Conservation (phyloP, 2,113 vertebrate genomes). For the Pedionomus torquatus region DNA sequence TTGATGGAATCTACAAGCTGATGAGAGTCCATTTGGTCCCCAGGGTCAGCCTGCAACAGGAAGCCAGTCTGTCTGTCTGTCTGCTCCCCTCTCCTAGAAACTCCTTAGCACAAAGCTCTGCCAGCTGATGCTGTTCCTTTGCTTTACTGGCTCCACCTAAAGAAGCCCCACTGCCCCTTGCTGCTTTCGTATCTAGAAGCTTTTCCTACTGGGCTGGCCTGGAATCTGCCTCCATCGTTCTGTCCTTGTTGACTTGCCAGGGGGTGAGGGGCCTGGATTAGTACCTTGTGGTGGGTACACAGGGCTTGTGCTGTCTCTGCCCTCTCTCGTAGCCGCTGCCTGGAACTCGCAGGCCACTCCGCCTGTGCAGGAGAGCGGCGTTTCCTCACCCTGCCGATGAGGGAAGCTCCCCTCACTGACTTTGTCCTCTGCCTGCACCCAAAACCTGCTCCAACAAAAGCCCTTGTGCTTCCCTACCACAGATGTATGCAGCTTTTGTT, state of each 20-base stretch:
- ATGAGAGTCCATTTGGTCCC: background rate
- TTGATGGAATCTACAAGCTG: background rate
- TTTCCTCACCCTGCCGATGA: background rate
- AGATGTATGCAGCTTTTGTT: background rate
- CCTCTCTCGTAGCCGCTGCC: background rate
- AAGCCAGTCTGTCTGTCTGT: slow-evolving; percentile 21
- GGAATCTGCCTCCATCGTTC: slow-evolving; percentile 44
- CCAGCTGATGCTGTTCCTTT: slow-evolving; percentile 30
- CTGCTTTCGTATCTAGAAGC: slow-evolving; percentile 28
- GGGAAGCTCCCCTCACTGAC: background rate
- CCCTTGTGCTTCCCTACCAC: background rate
- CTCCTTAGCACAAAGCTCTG: slow-evolving; percentile 59
- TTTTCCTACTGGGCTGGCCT: slow-evolving; percentile 48
- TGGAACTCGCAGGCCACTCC: background rate
- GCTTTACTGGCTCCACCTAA: slow-evolving; percentile 24
- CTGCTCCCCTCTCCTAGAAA: slow-evolving; percentile 26
- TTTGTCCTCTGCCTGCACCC: background rate
- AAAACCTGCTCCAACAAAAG: background rate
- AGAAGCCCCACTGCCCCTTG: background rate
- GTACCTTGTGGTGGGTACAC: background rate
- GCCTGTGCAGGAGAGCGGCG: background rate
- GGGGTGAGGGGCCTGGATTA: slow-evolving; percentile 39
- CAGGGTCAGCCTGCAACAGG: slow-evolving; percentile 50
- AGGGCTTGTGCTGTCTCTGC: slow-evolving; percentile 2
- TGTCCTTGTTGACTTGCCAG: slow-evolving; percentile 47